phyloP scores from a whole-genome alignment of 2,113 vertebrate genomes.

The Sander lucioperca region DNA sequence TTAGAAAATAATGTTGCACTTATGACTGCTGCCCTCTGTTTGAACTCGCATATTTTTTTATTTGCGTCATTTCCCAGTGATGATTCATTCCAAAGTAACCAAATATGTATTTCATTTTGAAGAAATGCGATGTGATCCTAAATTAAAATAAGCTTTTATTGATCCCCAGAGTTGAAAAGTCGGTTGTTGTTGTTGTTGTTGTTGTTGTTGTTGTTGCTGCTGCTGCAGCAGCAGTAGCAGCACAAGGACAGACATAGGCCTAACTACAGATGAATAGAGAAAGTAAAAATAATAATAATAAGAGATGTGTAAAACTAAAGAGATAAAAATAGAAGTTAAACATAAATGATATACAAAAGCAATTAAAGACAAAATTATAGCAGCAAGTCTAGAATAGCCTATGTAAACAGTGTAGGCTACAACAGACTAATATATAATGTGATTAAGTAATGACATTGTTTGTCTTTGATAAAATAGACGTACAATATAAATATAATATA shows the following conservation, averaged over 20 bases:
- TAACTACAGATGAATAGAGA: neutral
- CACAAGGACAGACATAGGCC: neutral
- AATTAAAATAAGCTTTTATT: neutral
- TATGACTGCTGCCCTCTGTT: neutral
- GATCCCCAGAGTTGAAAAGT: neutral
- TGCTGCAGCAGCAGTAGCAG: too few relatives aligned
- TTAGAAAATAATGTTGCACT: too few relatives aligned
- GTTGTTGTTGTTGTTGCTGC: too few relatives aligned
- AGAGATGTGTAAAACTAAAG: neutral
- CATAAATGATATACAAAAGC: neutral
- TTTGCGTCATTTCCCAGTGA: neutral
- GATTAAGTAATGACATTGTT: neutral
- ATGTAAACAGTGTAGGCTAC: neutral
- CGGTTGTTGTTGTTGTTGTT: too few relatives aligned
- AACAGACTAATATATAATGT: neutral
- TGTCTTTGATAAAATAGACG: neutral
- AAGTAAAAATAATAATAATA: neutral
- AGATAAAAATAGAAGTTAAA: neutral
- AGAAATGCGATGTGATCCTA: neutral
- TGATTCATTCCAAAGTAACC: neutral
- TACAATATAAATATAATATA: too few relatives aligned
- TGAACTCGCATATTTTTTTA: neutral
- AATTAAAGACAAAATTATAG: neutral
- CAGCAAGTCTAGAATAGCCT: neutral
- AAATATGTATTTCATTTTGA: neutral